A percentile compares a stretch with the other conserved stretches of the same genome.
Evolutionary conservation across 2,797 vertebrate genomes (phyloP).

Genomic region (Helicolenus hilgendorfi): DNA sequence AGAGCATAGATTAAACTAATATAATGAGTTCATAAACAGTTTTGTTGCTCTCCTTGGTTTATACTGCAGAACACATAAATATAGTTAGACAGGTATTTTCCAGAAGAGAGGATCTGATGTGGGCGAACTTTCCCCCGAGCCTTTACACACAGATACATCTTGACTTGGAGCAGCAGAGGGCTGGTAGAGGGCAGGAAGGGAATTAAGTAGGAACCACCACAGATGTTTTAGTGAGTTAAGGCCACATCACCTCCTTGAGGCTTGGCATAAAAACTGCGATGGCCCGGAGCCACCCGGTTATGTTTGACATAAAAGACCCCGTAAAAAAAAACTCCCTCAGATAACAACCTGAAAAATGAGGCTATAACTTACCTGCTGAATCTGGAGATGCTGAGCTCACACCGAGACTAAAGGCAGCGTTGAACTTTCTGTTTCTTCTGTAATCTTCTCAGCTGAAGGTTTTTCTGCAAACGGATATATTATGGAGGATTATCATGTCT

Average conservation of each 20-base stretch:
- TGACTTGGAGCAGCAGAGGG: constrained; percentile 5
- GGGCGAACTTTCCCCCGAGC: background rate
- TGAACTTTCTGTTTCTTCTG: background rate
- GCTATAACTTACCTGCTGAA: constrained; percentile 22
- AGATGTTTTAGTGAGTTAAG: constrained; percentile 33
- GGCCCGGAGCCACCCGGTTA: background rate
- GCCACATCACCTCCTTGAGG: constrained; percentile 15
- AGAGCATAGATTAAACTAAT: background rate
- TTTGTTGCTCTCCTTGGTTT: background rate
- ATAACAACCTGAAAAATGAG: constrained; percentile 45
- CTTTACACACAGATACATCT: background rate
- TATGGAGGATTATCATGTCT: background rate
- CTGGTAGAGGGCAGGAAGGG: background rate
- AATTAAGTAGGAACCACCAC: background rate
- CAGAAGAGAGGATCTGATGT: background rate
- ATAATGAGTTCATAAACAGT: constrained; percentile 20
- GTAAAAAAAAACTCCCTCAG: constrained; percentile 19
- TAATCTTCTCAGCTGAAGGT: background rate
- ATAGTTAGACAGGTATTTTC: background rate
- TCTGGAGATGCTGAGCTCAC: constrained; percentile 12
- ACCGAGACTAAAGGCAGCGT: background rate
- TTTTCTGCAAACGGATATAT: background rate
- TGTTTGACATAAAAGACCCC: constrained; percentile 21
- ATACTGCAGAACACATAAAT: background rate
- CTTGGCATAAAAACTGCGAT: constrained; percentile 2